Percentiles rank a stretch among this genome's conserved stretches.
Conservation (phyloP, 1,140 invertebrate genomes). For the Drosophila rufa region DNA sequence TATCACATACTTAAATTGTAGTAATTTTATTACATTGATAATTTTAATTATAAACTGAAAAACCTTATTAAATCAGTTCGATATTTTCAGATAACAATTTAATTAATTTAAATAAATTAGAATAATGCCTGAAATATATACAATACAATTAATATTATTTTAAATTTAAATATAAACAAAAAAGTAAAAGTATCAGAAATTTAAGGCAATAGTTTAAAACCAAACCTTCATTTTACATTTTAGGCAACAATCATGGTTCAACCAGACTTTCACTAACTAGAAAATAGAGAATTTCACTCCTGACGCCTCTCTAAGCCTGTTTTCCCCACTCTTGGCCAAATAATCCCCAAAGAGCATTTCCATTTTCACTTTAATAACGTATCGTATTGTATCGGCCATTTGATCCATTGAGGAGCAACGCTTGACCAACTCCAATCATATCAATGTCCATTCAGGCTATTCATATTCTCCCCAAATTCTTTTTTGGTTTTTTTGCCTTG, state of each 20-base stretch:
- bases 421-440: constrained; percentile 34
- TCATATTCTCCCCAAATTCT: constrained; percentile 3
- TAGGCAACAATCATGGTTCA: background rate
- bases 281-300: background rate
- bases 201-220: background rate
- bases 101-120: too few species aligned
- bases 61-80: background rate
- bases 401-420: constrained; percentile 3
- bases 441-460: constrained; percentile 28
- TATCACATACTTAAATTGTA: too few species aligned
- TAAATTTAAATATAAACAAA: background rate
- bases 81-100: too few species aligned
- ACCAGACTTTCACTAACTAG: background rate
- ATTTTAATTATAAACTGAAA: too few species aligned
- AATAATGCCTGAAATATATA: background rate
- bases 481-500: constrained; percentile 4
- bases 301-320: background rate
- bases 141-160: too few species aligned
- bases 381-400: background rate
- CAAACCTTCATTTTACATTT: background rate
- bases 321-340: background rate
- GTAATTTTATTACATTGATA: too few species aligned
- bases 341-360: constrained; percentile 6
- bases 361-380: constrained; percentile 2
- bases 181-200: background rate